Conservation (phyloP, 2,888 invertebrate species). For the Thelaira solivaga region DNA sequence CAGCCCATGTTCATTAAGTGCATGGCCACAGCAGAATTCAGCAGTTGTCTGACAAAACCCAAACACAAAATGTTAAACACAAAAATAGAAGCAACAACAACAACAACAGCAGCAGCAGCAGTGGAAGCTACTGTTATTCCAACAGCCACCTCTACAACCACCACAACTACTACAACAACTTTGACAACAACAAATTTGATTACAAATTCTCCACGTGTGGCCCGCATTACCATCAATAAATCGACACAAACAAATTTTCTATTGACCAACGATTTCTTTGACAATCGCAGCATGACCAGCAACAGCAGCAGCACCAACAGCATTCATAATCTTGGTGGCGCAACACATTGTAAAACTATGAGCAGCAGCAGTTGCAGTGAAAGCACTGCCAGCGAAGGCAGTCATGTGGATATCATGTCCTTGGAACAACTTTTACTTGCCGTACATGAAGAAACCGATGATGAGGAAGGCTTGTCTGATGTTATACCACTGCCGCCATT, state of each 20-base stretch:
- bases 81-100: not conserved
- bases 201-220: slow-evolving; percentile 1
- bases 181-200: not conserved
- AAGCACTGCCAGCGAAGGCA: slow-evolving; percentile 57
- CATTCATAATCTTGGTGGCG: slow-evolving; percentile 38
- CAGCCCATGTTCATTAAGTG: slow-evolving; percentile 52
- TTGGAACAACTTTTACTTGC: slow-evolving; percentile 71
- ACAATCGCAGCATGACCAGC: slow-evolving; percentile 31
- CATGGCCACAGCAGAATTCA: slow-evolving; percentile 43
- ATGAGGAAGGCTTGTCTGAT: slow-evolving; percentile 61
- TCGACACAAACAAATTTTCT: slow-evolving; percentile 45
- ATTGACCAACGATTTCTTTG: slow-evolving; percentile 15
- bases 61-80: slow-evolving; percentile 16
- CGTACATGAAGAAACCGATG: slow-evolving; percentile 70
- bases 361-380: slow-evolving; percentile 53
- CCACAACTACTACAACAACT: not conserved
- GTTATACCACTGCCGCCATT: slow-evolving; percentile 40
- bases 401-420: slow-evolving; percentile 64
- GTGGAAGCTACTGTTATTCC: not conserved
- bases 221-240: slow-evolving; percentile 33
- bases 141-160: slow-evolving; percentile 3
- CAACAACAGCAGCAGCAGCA: not conserved
- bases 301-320: slow-evolving; percentile 58
- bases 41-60: not conserved
- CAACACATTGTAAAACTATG: slow-evolving; percentile 14